Base-by-base conservation (phyloP, 2,888 invertebrate genomes). In the Agrilus cyanescens region DNA sequence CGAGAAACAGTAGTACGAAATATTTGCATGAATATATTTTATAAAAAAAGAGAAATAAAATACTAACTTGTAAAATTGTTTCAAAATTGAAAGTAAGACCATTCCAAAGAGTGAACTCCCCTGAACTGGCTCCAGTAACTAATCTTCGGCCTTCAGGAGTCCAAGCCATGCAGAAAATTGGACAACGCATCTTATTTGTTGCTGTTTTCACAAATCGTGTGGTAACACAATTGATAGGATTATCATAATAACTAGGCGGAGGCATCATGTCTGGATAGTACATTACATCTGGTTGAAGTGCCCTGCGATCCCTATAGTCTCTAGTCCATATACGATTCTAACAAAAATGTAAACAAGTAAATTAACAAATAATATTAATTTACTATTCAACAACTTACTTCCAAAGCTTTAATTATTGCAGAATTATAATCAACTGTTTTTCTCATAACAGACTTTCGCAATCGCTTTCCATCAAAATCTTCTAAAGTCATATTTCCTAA, bases 51-150 rank as follows among this genome's bases (percentile, higher is more conserved):
- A 42, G 20, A 14, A 32, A 30, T 4, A 44, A 35, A 34, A 30
- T 41, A 58, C 62, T 58, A 66, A 89, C 90, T 80, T 98, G 98
- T 38, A 98, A 74, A 66, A 99, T 99, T n/a, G 98, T 99, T 74
- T 99, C 98, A 72, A 99, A 99, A 72, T 98, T 99, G 69, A 98
- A 99, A n/a, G 97, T 98, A 20, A 98, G 76, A 25, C 98, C 98
- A 74, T 98, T 98, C 98, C 98, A 99, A 3, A 99, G 72, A 0
- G 98, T 99, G 62, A 99, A 98, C 70, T 99, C 98, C 35, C 98
- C 98, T 43, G 96, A 96, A 20, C 97, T 97, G 15, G 98, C 97
- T 8, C 98, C 98, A 2, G 98, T 99, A 5, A 98, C 90, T 47
- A 99, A 73, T 53, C 98, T 79, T 51, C 98, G 78, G 12, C 98